phyloP scores from a whole-genome alignment of 1,140 invertebrate genomes.

The Camponotus floridanus region DNA sequence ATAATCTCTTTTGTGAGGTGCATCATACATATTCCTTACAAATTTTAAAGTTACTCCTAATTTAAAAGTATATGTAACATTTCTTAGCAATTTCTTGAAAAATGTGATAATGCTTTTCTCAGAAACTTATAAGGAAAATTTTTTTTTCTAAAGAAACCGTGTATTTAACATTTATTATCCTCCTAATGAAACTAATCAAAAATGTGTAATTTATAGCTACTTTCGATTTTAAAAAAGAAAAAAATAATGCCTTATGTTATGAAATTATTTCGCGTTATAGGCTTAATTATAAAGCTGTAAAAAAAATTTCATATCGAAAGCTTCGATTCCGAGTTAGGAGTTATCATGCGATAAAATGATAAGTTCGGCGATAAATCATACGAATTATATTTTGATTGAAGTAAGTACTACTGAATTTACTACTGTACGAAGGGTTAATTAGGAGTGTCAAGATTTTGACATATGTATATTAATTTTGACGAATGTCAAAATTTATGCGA shows the following conservation, averaged over 20 bases:
- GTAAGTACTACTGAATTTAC: background rate
- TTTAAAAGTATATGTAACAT: background rate
- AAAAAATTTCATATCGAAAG: background rate
- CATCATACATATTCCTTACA: no score
- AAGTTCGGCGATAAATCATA: background rate
- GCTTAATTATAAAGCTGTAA: background rate
- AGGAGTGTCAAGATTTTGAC: background rate
- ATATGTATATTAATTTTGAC: background rate
- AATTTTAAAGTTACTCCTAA: slow-evolving; percentile 10
- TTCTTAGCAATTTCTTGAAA: background rate
- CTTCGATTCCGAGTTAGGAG: background rate
- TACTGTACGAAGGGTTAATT: background rate
- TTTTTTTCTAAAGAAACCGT: background rate
- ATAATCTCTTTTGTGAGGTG: background rate
- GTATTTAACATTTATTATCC: background rate
- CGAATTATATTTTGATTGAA: background rate
- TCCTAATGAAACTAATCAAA: no score
- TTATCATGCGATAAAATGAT: background rate
- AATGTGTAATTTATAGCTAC: no score
- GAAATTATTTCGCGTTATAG: background rate
- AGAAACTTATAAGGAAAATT: slow-evolving; percentile 8
- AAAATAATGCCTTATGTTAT: background rate
- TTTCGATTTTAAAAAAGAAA: no score
- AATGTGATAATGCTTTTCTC: background rate
- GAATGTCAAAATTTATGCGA: background rate